These are phyloP conservation scores for Anguilla rostrata DNA, from an alignment of 2,113 vertebrate genomes.

Conservation along the genomic window DNA sequence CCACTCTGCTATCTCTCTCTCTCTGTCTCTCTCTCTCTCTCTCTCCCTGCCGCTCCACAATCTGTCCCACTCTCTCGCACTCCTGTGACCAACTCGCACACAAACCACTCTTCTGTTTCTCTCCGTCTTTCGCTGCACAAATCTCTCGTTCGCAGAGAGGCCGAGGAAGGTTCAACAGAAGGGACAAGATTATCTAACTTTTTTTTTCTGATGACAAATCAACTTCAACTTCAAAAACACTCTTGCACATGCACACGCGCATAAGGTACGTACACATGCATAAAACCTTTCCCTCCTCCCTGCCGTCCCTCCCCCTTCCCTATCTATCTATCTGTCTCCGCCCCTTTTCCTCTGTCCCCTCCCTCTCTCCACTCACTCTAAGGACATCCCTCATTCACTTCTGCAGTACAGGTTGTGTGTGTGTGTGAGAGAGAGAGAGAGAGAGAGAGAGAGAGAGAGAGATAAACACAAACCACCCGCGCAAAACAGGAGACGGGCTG, in stretches of 20 bases:
- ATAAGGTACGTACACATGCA: not conserved
- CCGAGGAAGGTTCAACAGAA: constrained; percentile 69
- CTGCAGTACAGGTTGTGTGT: constrained; percentile 53
- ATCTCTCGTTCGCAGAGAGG: constrained; percentile 71
- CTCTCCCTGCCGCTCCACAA: not conserved
- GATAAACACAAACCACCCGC: constrained; percentile 1
- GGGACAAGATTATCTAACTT: constrained; percentile 59
- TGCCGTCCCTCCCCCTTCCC: constrained; percentile 20
- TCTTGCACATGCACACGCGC: constrained; percentile 15
- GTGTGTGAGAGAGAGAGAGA: constrained; percentile 11
- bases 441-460: constrained; percentile 8
- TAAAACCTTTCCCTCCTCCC: not conserved
- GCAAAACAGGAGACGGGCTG: constrained; percentile 2
- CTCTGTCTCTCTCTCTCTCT: not conserved
- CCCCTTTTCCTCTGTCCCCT: constrained; percentile 28
- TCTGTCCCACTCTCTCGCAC: not conserved
- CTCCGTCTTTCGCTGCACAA: constrained; percentile 31
- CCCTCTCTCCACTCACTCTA: constrained; percentile 46
- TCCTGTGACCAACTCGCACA: not conserved
- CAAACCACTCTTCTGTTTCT: not conserved
- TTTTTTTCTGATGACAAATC: constrained; percentile 70
- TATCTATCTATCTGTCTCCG: constrained; percentile 23
- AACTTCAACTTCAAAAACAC: constrained; percentile 50
- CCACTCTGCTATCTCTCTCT: no score
- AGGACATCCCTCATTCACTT: constrained; percentile 53